A percentile compares a stretch with the other conserved stretches of the same genome.
Conservation (phyloP, 2,797 vertebrate genomes). For the Aeoliscus strigatus region DNA sequence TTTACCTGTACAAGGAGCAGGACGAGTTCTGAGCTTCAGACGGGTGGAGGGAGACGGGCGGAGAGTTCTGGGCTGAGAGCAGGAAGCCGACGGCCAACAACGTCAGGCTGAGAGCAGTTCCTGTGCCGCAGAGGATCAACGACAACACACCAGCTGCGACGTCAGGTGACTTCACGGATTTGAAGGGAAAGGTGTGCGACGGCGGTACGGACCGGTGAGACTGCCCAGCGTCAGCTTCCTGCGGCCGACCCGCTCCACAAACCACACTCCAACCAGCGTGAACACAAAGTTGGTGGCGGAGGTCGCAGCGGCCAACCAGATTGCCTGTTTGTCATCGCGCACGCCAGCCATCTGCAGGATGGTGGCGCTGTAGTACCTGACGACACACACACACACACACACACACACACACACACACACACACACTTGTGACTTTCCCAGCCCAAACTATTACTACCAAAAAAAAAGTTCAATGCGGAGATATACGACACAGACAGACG, state of each 20-base stretch:
- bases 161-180: no score
- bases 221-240: slow-evolving; percentile 90
- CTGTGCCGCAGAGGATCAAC: slow-evolving; percentile 69
- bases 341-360: slow-evolving; percentile 99
- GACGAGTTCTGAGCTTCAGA: slow-evolving; percentile 82
- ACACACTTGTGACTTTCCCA: no score
- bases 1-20: slow-evolving; percentile 80
- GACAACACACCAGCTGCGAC: background rate
- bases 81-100: slow-evolving; percentile 90
- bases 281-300: slow-evolving; percentile 96
- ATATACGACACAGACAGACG: no score
- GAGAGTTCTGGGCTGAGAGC: slow-evolving; percentile 88
- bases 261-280: slow-evolving; percentile 93
- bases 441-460: no score
- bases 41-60: slow-evolving; percentile 83
- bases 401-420: no score
- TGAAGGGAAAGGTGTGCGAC: background rate
- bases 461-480: no score
- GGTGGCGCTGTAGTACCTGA: slow-evolving; percentile 98
- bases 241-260: slow-evolving; percentile 92
- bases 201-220: slow-evolving; percentile 76
- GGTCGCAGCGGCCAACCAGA: slow-evolving; percentile 91
- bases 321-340: slow-evolving; percentile 87
- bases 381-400: no score
- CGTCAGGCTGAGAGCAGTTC: slow-evolving; percentile 85